Conservation (phyloP, 37 sponge, comb jelly and placozoan genomes). For the Beroe ovata region DNA sequence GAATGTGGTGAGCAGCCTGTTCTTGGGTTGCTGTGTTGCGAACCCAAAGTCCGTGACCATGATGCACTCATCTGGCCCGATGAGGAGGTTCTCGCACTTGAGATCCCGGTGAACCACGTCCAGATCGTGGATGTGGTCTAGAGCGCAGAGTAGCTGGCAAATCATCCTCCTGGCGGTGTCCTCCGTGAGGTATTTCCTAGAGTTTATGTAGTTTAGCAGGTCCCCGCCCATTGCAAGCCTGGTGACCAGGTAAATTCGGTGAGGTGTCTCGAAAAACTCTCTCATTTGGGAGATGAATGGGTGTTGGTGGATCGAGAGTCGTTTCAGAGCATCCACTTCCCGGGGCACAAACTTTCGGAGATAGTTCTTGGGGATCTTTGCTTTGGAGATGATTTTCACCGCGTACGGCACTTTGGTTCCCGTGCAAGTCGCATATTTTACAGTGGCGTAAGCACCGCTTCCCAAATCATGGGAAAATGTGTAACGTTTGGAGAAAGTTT, state of each 20-base stretch:
- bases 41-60: conserved; percentile 90
- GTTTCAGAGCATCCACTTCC: conserved; percentile 78
- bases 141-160: conserved; percentile 40
- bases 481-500: conserved; percentile 33
- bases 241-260: conserved; percentile 79
- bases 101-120: conserved; percentile 77
- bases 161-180: conserved; percentile 66
- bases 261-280: conserved; percentile 80
- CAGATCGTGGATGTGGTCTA: conserved; percentile 66
- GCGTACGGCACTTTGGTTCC: conserved; percentile 67
- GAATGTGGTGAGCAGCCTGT: conserved; percentile 74
- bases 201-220: conserved; percentile 62
- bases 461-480: conserved; percentile 71
- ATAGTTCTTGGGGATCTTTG: conserved; percentile 81
- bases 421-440: conserved; percentile 73
- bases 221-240: conserved; percentile 71
- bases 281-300: conserved; percentile 74
- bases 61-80: conserved; percentile 70
- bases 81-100: conserved; percentile 93
- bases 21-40: conserved; percentile 67
- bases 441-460: conserved; percentile 90
- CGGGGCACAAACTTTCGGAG: conserved; percentile 84
- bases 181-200: conserved; percentile 66
- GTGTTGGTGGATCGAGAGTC: conserved; percentile 60
- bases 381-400: conserved; percentile 83